phyloP scores from a whole-genome alignment of 2,797 vertebrate species.

The Parambassis ranga region DNA sequence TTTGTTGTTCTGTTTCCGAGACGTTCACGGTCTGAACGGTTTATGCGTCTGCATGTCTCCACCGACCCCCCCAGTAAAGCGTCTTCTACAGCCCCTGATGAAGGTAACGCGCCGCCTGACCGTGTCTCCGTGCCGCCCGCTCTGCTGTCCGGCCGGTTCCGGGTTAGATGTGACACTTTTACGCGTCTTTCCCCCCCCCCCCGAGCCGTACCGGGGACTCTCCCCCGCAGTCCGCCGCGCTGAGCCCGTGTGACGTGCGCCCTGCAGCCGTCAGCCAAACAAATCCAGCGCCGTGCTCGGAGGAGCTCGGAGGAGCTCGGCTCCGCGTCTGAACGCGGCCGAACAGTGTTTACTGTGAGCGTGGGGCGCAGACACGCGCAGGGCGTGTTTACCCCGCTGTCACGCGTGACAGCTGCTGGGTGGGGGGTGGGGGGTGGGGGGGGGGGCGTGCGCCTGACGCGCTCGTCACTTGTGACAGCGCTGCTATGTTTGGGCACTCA shows the following conservation, averaged over 20 bases:
- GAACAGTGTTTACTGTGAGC: accelerated
- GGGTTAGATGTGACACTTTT: background rate
- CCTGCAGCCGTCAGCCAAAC: constrained; percentile 37
- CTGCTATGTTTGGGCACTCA: constrained; percentile 54
- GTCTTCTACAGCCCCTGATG: constrained; percentile 74
- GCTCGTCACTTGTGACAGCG: constrained; percentile 49
- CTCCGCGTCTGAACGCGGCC: background rate
- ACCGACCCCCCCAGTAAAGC: constrained; percentile 46
- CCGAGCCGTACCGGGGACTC: background rate
- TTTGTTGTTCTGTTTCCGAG: constrained; percentile 81
- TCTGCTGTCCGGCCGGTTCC: accelerated
- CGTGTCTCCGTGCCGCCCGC: background rate
- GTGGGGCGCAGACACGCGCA: accelerated
- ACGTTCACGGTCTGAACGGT: constrained; percentile 68
- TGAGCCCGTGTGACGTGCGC: constrained; percentile 25
- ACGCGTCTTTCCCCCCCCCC: too few species aligned
- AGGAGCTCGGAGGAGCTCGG: background rate
- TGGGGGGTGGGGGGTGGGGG: background rate
- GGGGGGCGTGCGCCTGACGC: background rate
- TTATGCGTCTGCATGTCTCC: constrained; percentile 77
- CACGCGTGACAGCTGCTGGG: constrained; percentile 50
- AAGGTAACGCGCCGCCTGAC: constrained; percentile 66
- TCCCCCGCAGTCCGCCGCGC: constrained; percentile 3
- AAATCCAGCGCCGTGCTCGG: constrained; percentile 55
- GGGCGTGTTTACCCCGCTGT: constrained; percentile 23